These are phyloP conservation scores for Agraylea sexmaculata DNA, from an alignment of 1,140 invertebrate genomes.

Conservation along the genomic window DNA sequence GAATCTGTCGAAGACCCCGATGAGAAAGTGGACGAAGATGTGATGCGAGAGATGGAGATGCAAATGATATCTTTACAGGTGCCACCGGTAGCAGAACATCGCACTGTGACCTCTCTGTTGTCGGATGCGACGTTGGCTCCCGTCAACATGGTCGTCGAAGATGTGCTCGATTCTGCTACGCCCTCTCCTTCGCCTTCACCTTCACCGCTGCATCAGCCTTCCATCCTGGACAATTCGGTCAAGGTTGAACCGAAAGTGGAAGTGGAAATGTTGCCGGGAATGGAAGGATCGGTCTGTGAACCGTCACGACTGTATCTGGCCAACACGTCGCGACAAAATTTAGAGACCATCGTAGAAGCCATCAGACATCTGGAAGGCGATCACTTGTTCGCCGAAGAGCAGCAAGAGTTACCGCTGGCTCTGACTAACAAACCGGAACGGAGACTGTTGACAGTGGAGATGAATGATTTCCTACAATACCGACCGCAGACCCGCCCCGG, in stretches of 20 bases:
- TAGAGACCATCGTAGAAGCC: conserved; percentile 96
- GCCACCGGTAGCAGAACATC: conserved; percentile 43
- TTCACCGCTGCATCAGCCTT: conserved; percentile 35
- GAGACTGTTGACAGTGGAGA: conserved; percentile 46
- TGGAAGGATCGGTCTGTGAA: conserved; percentile 43
- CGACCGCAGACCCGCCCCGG: conserved; percentile 65
- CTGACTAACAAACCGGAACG: conserved; percentile 51
- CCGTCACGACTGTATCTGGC: conserved; percentile 56
- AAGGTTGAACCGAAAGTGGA: conserved; percentile 78
- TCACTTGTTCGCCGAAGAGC: conserved; percentile 71
- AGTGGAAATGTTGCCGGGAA: conserved; percentile 57
- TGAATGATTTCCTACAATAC: conserved; percentile 53
- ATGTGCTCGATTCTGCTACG: background rate
- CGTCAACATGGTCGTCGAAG: conserved; percentile 21
- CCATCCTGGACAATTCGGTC: conserved; percentile 70
- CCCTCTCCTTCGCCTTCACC: conserved; percentile 6
- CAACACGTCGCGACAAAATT: conserved; percentile 79
- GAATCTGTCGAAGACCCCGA: conserved; percentile 26
- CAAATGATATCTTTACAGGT: conserved; percentile 45
- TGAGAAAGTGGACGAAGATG: conserved; percentile 7
- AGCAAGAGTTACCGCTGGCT: conserved; percentile 58
- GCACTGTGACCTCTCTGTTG: conserved; percentile 42
- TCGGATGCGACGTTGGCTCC: conserved; percentile 27
- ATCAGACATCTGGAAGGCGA: conserved; percentile 94
- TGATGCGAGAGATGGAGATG: conserved; percentile 21